Evolutionary conservation across 2,888 invertebrate genomes (phyloP).

Genomic region (Papilio protenor): DNA sequence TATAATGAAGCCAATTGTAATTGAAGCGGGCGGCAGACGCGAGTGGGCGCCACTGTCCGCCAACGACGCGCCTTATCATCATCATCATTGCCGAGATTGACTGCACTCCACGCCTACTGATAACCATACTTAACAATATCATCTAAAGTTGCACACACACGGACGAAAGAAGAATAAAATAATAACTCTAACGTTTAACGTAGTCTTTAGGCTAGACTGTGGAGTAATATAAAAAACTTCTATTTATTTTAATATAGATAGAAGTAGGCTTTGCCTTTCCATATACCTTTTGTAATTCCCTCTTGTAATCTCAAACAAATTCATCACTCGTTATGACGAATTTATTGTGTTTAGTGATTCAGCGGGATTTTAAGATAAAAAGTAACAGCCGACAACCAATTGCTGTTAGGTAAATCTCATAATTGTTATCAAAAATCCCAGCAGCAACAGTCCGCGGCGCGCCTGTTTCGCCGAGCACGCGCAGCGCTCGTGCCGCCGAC

Average conservation of each 20-base stretch:
- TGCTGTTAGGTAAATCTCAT: not conserved
- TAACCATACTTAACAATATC: not conserved
- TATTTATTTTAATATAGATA: not conserved
- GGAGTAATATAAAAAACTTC: not conserved
- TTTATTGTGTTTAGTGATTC: too few species aligned
- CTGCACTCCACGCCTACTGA: conserved; percentile 29
- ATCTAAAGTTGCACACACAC: conserved; percentile 14
- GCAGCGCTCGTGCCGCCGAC: conserved; percentile 57
- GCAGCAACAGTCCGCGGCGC: not conserved
- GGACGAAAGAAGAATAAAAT: not conserved
- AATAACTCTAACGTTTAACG: too few species aligned
- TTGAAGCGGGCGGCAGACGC: conserved; percentile 11
- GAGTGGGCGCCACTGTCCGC: conserved; percentile 28
- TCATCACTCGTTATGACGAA: too few species aligned
- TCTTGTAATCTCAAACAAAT: too few species aligned
- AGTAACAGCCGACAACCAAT: too few species aligned
- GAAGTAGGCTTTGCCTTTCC: not conserved
- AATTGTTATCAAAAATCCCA: not conserved
- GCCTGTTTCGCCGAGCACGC: conserved; percentile 56
- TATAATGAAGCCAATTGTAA: conserved; percentile 17
- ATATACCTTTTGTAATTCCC: too few species aligned
- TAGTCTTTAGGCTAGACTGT: not conserved
- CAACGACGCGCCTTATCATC: conserved; percentile 10
- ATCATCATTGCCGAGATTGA: conserved; percentile 28
- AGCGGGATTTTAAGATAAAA: too few species aligned